Base-by-base conservation (phyloP, 2,888 invertebrate species). In the Disparrhopalites patrizii region DNA sequence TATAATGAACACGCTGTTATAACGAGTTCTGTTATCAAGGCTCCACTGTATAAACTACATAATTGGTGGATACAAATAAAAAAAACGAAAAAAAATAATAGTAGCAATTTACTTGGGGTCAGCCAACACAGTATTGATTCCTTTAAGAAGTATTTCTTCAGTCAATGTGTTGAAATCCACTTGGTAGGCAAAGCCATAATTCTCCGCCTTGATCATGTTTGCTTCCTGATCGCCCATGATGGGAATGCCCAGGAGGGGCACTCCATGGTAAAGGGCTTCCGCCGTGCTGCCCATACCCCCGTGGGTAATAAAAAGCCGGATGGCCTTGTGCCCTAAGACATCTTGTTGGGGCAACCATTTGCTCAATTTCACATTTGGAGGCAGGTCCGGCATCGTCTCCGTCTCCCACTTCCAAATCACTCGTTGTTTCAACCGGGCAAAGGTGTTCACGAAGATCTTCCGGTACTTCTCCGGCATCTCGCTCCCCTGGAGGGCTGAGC, bases 321-420 rank as follows among this genome's bases (percentile, higher is more conserved):
- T 54, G 27, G 50, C 54, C 5, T 30, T 25, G 86, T 85, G 79
- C 91, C 91, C 87, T 62, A 92, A 80, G 76, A 92, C 82, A 77
- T 89, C 88, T 75, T 86, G 85, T 77, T 92, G 92, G 0, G 91
- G 91, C 73, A 88, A 76, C 89, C 88, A 89, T 70, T 85, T 84
- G 65, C 81, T 79, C 5, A 83, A 78, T 56, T 83, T 79, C 0
- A 88, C 80, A 77, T 89, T 89, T 55, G 82, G 80, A 27, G 85
- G 84, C 71, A 86, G 82, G 25, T 80, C 80, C 0, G 81, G 79
- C 69, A 85, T 77, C 4, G 82, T 79, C 23, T 86, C 83, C 1
- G 83, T 85, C 75, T 90, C 90, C 80, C 89, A 91, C 78, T 91
- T 91, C 91, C 91, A 92, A 0, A 92, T 79, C 23, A 92, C 88